A percentile compares a stretch with the other conserved stretches of the same genome.
These are phyloP conservation scores for Papilio protenor DNA, from an alignment of 2,888 invertebrate species.

Conservation along the genomic window DNA sequence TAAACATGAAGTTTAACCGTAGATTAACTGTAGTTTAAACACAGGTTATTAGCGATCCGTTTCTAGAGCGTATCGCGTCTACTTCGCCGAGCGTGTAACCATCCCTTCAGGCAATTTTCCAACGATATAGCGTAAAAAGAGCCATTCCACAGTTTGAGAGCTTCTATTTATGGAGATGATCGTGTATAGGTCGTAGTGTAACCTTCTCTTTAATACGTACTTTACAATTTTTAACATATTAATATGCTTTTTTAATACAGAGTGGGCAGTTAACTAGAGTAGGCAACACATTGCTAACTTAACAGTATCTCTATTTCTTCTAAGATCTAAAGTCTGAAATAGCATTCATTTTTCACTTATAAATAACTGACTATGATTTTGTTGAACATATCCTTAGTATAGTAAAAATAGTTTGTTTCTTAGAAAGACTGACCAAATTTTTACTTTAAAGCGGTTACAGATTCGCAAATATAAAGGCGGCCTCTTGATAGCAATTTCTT, in stretches of 20 bases:
- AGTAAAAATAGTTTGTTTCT: too few species aligned
- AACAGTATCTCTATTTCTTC: too few species aligned
- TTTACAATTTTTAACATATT: neutral
- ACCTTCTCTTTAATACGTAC: constrained; percentile 25
- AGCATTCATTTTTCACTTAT: too few species aligned
- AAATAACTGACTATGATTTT: too few species aligned
- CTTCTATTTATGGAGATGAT: constrained; percentile 34
- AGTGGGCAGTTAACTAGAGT: neutral
- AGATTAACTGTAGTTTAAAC: neutral
- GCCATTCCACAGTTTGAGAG: constrained; percentile 36
- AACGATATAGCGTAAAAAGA: constrained; percentile 38
- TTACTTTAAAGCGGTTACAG: neutral
- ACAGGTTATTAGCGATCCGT: constrained; percentile 20
- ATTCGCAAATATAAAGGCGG: neutral
- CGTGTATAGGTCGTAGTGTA: constrained; percentile 26
- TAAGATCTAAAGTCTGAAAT: too few species aligned
- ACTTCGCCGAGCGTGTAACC: constrained; percentile 42
- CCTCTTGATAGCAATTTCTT: constrained; percentile 2
- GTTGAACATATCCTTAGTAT: too few species aligned
- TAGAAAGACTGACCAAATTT: too few species aligned
- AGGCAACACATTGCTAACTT: neutral
- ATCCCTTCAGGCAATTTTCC: constrained; percentile 35
- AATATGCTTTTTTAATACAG: neutral
- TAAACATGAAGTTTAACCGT: neutral
- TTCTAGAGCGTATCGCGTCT: constrained; percentile 37